These are phyloP conservation scores for Macroramphosus scolopax DNA, from an alignment of 2,797 vertebrate genomes.

Conservation along the genomic window DNA sequence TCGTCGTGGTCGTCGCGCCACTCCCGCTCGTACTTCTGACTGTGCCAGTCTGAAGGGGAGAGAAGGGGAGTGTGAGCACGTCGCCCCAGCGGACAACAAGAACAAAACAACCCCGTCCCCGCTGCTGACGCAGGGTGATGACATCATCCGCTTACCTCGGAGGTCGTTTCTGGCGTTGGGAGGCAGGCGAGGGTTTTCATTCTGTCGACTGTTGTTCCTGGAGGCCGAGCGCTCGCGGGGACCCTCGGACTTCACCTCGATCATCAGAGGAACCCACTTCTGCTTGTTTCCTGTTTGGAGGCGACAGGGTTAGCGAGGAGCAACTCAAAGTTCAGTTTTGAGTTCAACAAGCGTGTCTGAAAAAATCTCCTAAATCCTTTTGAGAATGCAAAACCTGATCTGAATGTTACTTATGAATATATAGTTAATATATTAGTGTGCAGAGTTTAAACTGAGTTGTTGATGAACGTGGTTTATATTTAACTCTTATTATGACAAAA, in stretches of 20 bases:
- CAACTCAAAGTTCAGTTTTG: too few relatives aligned
- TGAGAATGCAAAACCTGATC: too few relatives aligned
- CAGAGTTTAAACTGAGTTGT: too few relatives aligned
- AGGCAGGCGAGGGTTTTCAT: constrained; percentile 86
- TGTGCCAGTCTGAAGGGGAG: constrained; percentile 86
- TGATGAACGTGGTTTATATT: too few relatives aligned
- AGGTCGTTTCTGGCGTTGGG: constrained; percentile 88
- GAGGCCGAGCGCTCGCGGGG: constrained; percentile 91
- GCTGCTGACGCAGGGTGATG: not conserved
- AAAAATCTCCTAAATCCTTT: too few relatives aligned
- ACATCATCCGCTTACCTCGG: constrained; percentile 80
- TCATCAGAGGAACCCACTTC: constrained; percentile 97
- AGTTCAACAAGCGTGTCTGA: too few relatives aligned
- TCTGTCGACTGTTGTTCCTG: constrained; percentile 90
- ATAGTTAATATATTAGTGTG: too few relatives aligned
- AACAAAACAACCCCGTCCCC: too few relatives aligned
- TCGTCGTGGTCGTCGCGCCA: constrained; percentile 94
- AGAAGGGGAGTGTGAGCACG: too few relatives aligned
- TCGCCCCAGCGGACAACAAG: too few relatives aligned
- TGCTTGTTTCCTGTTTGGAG: constrained; percentile 88
- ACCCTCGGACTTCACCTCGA: constrained; percentile 96
- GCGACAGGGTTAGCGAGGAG: not conserved
- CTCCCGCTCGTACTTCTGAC: constrained; percentile 90
- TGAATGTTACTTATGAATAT: too few relatives aligned
- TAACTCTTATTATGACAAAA: too few relatives aligned